phyloP scores from a whole-genome alignment of 2,797 vertebrate genomes.

The Gallinago stenura region DNA sequence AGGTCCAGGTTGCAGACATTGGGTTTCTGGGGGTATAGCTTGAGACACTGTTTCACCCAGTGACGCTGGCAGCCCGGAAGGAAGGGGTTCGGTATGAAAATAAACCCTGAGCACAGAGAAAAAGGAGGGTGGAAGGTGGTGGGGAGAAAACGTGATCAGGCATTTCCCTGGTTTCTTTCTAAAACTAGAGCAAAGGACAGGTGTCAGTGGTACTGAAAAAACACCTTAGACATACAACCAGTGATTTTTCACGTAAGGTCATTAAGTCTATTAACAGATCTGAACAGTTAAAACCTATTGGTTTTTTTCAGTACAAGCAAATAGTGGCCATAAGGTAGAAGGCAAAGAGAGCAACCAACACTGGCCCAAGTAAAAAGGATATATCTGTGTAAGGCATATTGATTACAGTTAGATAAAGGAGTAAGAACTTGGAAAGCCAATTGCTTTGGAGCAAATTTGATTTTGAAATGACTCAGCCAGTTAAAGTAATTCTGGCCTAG shows the following conservation, averaged over 20 bases:
- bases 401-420: not conserved
- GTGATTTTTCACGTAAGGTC: not conserved
- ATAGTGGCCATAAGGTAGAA: not conserved
- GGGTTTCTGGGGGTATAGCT: slow-evolving; percentile 91
- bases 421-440: not conserved
- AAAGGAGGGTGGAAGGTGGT: not conserved
- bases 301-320: not conserved
- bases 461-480: not conserved
- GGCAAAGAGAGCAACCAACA: not conserved
- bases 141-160: not conserved
- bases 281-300: not conserved
- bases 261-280: not conserved
- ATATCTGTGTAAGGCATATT: not conserved
- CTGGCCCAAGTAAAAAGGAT: not conserved
- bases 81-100: slow-evolving; percentile 94
- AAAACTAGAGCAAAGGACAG: not conserved
- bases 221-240: not conserved
- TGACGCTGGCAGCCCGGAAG: slow-evolving; percentile 86
- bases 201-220: not conserved
- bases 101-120: slow-evolving; percentile 84
- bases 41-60: slow-evolving; percentile 93
- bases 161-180: not conserved
- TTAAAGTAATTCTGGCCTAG: not conserved
- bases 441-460: not conserved
- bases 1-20: slow-evolving; percentile 95